A percentile compares a stretch with the other conserved stretches of the same genome.
phyloP scores from a whole-genome alignment of 2,113 vertebrate species.

The Dendropsophus ebraccatus region DNA sequence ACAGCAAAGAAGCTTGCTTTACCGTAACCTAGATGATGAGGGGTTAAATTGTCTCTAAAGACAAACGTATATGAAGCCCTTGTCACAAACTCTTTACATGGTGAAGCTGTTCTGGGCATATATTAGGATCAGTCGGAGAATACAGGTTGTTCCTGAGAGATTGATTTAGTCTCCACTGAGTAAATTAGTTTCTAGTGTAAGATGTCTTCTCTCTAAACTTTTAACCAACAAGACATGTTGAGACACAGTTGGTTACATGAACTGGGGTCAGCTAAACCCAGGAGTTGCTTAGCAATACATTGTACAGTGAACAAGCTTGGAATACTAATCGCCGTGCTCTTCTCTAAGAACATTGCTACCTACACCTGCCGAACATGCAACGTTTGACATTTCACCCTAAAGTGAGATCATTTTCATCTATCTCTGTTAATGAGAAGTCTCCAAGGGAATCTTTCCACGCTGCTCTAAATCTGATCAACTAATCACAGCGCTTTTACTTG shows the following conservation, averaged over 20 bases:
- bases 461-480: slow-evolving; percentile 32
- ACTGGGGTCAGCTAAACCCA: slow-evolving; percentile 53
- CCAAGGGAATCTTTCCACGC: slow-evolving; percentile 31
- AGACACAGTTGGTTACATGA: slow-evolving; percentile 56
- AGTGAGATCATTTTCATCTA: slow-evolving; percentile 54
- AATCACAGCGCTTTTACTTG: slow-evolving; percentile 26
- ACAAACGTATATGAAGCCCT: slow-evolving; percentile 6
- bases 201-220: slow-evolving; percentile 58
- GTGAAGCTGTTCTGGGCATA: slow-evolving; percentile 13
- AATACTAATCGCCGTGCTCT: slow-evolving; percentile 54
- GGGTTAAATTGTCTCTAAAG: slow-evolving; percentile 7
- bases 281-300: slow-evolving; percentile 58
- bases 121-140: slow-evolving; percentile 52
- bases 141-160: slow-evolving; percentile 47
- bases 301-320: slow-evolving; percentile 45
- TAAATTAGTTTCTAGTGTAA: slow-evolving; percentile 58
- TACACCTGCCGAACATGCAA: slow-evolving; percentile 56
- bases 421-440: slow-evolving; percentile 52
- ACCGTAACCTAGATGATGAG: background rate
- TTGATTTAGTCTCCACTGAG: slow-evolving; percentile 56
- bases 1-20: background rate
- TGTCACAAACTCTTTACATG: slow-evolving; percentile 36
- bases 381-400: slow-evolving; percentile 55
- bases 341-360: slow-evolving; percentile 49
- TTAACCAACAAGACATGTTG: slow-evolving; percentile 59